Conservation (phyloP, 30 jellyfish, hydroid and myxozoan genomes). For the Cassiopea andromeda region DNA sequence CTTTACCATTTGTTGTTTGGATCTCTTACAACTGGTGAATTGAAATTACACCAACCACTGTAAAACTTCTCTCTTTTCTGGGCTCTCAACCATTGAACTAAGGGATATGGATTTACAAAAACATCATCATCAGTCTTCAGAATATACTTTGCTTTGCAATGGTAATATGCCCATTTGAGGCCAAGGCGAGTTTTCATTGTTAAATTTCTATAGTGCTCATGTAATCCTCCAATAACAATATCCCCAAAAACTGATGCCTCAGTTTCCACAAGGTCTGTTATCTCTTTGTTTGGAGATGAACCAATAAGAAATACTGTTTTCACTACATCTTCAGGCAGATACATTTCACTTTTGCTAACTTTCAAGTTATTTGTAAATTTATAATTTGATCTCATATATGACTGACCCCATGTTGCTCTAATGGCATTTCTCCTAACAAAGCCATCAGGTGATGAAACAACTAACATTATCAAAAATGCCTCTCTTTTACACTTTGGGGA, state of each 20-base stretch:
- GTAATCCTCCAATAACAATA: slow-evolving; percentile 83
- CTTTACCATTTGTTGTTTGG: slow-evolving; percentile 87
- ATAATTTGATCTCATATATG: slow-evolving; percentile 29
- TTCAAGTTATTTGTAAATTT: not conserved
- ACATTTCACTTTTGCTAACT: slow-evolving; percentile 8
- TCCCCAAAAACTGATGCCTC: slow-evolving; percentile 78
- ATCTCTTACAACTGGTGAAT: slow-evolving; percentile 89
- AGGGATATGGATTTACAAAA: slow-evolving; percentile 69
- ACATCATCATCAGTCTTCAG: slow-evolving; percentile 98
- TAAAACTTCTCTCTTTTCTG: slow-evolving; percentile 64
- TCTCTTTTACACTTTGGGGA: slow-evolving; percentile 70
- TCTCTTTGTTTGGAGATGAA: slow-evolving; percentile 24
- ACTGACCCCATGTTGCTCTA: slow-evolving; percentile 83
- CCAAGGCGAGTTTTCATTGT: slow-evolving; percentile 91
- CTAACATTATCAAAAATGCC: slow-evolving; percentile 70
- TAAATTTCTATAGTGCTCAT: slow-evolving; percentile 78
- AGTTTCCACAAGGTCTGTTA: slow-evolving; percentile 30
- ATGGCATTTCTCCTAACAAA: slow-evolving; percentile 70
- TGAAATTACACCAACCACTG: slow-evolving; percentile 91
- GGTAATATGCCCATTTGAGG: slow-evolving; percentile 85
- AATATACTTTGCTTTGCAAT: slow-evolving; percentile 70
- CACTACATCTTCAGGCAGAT: slow-evolving; percentile 43
- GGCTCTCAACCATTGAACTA: slow-evolving; percentile 80
- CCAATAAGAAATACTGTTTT: slow-evolving; percentile 85
- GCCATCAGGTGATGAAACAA: slow-evolving; percentile 76